Evolutionary conservation across 37 sponge, comb jelly and placozoan genomes (phyloP), one percentile per base, ranked within the genome.

Genomic region (Bolinopsis microptera): DNA sequence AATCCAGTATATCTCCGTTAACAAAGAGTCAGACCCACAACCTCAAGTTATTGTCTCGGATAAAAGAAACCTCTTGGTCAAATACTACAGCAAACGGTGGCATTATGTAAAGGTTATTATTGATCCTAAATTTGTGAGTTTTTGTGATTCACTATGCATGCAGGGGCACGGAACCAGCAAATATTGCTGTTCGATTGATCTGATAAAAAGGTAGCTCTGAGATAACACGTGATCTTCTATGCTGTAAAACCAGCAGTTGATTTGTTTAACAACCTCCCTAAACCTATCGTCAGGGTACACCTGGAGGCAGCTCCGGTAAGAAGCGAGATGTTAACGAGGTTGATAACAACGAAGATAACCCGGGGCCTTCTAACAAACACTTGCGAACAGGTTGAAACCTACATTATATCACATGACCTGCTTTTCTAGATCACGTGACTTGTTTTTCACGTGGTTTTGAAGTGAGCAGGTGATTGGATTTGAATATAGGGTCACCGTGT

Each of bases 31-130:
- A 26, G 90, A 86, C 61, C 40, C 90, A 40, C 61, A 38, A 38
- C 90, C 90, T 27, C 90, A 86, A 27, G 90, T 86, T 23, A 86
- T 86, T 16, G 90, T 86, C 0, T 8, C 90, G 27, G 90, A 86
- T 34, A 86, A 40, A 38, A 38, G 90, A 38, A 86, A 40, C 35
- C 90, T 86, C 5, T 48, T 86, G 9, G 61, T 86, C 2, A 86
- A 86, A 41, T 86, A 41, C 90, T 86, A 86, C 90, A 86, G 90
- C 90, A 86, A 86, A 23, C 32, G 35, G 90, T 86, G 90, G 90
- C 41, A 86, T 38, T 86, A 86, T 40, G 61, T 39, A 2, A 86
- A 86, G 90, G 90, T 86, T 48, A 48, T 48, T 48, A 48, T 48
- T 48, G 61, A 48, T 48, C 61, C 61, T 48, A 48, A 48, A 48